A percentile compares a stretch with the other conserved stretches of the same genome.
Evolutionary conservation across 1,140 invertebrate genomes (phyloP).

Genomic region (Musca vetustissima): DNA sequence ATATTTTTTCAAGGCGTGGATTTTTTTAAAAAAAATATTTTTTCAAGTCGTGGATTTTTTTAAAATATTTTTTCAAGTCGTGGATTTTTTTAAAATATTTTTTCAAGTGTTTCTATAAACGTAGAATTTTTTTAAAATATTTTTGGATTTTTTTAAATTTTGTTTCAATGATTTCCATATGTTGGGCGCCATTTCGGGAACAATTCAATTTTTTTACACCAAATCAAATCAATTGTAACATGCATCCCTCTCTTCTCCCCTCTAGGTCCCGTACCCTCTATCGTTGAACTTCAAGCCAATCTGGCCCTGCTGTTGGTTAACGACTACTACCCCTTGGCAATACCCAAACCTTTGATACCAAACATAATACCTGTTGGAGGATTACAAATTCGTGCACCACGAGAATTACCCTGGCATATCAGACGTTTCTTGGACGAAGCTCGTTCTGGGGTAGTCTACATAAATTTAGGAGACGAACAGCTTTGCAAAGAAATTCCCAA

Average conservation of each 20-base stretch:
- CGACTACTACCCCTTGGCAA: constrained; percentile 49
- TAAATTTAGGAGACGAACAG: constrained; percentile 57
- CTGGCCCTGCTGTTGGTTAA: constrained; percentile 53
- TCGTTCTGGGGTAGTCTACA: constrained; percentile 60
- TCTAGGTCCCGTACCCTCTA: constrained; percentile 44
- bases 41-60: too few species aligned
- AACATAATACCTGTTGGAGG: constrained; percentile 52
- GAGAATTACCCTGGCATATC: constrained; percentile 54
- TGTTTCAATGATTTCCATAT: too few species aligned
- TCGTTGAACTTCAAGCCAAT: constrained; percentile 57
- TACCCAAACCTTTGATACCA: constrained; percentile 38
- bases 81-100: too few species aligned
- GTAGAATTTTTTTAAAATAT: too few species aligned
- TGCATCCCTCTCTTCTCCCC: constrained; percentile 18
- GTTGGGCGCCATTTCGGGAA: too few species aligned
- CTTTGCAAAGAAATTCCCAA: constrained; percentile 42
- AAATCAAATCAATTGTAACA: too few species aligned
- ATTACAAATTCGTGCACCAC: constrained; percentile 47
- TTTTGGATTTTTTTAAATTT: too few species aligned
- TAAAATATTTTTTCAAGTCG: too few species aligned
- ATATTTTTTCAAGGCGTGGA: too few species aligned
- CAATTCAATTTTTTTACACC: too few species aligned
- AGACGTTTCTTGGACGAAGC: constrained; percentile 56
- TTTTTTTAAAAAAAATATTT: too few species aligned
- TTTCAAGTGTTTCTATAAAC: too few species aligned